A percentile compares a stretch with the other conserved stretches of the same genome.
Evolutionary conservation across 2,113 vertebrate species (phyloP).

Genomic region (Paradoxurus hermaphroditus): DNA sequence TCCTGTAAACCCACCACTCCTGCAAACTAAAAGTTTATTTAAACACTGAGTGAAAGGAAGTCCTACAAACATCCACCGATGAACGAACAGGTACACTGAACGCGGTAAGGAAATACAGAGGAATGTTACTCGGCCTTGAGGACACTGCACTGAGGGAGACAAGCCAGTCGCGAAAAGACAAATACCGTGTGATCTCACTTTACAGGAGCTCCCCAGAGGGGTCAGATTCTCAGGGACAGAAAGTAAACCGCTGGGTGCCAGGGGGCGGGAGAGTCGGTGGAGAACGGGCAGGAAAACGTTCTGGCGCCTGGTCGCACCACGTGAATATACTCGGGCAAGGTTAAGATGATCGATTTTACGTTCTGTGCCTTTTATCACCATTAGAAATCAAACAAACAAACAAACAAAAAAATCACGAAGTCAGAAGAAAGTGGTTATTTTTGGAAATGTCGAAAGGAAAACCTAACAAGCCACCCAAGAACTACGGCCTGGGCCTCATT

Average conservation of each 20-base stretch:
- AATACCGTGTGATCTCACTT: not conserved
- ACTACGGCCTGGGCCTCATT: not conserved
- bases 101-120: not conserved
- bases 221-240: not conserved
- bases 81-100: not conserved
- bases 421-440: not conserved
- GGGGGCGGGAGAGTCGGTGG: too few relatives aligned
- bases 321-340: not conserved
- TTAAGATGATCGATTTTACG: not conserved
- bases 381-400: too few relatives aligned
- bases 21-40: not conserved
- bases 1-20: not conserved
- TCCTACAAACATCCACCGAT: not conserved
- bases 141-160: not conserved
- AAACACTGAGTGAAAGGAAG: not conserved
- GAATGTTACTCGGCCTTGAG: not conserved
- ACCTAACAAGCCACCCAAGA: not conserved
- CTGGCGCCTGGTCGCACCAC: not conserved
- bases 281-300: accelerated
- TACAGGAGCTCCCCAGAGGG: not conserved
- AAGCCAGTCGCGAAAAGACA: not conserved
- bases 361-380: not conserved
- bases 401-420: not conserved
- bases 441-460: not conserved
- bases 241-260: not conserved